Evolutionary conservation across 1,140 invertebrate species (phyloP), one percentile per base, ranked within the genome.

Genomic region (Drosophila trapezifrons): DNA sequence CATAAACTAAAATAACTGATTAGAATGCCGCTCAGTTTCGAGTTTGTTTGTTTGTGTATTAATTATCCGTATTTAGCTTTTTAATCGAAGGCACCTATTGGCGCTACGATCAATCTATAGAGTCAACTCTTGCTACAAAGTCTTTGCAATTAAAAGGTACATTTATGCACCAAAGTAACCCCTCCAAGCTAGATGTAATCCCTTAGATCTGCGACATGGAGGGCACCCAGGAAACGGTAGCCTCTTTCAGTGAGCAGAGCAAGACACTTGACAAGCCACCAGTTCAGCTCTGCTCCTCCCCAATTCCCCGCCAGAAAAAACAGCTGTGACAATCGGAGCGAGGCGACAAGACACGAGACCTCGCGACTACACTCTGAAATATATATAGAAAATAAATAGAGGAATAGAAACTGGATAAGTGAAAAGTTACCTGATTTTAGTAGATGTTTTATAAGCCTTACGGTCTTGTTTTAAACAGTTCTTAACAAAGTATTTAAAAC

Each of bases 281-380:
- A 69, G 64, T 43, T 55, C 51, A 38, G 29, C 15, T 42, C 18
- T 9, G n/a, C 17, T 38, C 17, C 10, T 13, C 15, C 35, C 18
- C 18, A 17, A 17, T 25, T 42, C 20, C 25, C 40, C 46, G 10
- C 29, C 17, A 40, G 3, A 22, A 27, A 42, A 76, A 81, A 79
- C 82, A 86, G 78, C 78, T 86, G 82, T 72, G 82, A 81, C 79
- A 81, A 81, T 64, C 71, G 76, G 55, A 52, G 56, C 46, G 67
- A 62, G 52, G 42, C 42, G 45, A 55, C 60, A 54, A 37, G 40
- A 45, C 55, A 71, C 49, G 67, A 55, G 38, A 63, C 62, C 62
- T 45, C 12, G 9, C 12, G 20, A 25, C 12, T 60, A n/a, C 63
- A 62, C 57, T 66, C 0, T 3, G 7, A 42, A 22, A 49, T 35